A percentile compares a stretch with the other conserved stretches of the same genome.
Evolutionary conservation across 2,113 vertebrate genomes (phyloP).

Genomic region (Empidonax alnorum): DNA sequence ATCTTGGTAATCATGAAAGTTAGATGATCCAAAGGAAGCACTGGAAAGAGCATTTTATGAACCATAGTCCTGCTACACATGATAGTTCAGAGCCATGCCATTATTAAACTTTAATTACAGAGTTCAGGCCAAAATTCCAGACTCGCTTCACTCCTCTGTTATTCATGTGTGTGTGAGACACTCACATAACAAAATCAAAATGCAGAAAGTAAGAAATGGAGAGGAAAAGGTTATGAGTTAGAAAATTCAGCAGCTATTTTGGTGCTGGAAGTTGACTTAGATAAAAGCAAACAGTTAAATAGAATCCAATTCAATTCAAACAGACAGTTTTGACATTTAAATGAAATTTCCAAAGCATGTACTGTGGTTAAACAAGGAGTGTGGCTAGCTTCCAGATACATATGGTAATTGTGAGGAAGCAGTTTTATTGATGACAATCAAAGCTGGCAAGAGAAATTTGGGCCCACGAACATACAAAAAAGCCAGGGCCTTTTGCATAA

Average conservation of each 20-base stretch:
- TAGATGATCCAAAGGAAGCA: not conserved
- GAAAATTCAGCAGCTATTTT: constrained; percentile 11
- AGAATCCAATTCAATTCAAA: constrained; percentile 31
- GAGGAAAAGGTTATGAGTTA: constrained; percentile 42
- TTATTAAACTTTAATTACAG: not conserved
- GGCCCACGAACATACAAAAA: not conserved
- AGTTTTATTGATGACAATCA: constrained; percentile 51
- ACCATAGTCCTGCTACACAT: not conserved
- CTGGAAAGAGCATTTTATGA: not conserved
- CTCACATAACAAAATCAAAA: not conserved
- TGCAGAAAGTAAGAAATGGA: not conserved
- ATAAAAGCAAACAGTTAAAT: constrained; percentile 41
- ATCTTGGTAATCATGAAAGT: not conserved
- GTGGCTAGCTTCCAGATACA: constrained; percentile 57
- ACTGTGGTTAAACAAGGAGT: constrained; percentile 36
- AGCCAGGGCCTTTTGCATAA: not conserved
- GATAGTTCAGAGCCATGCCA: not conserved
- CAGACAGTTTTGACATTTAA: constrained; percentile 55
- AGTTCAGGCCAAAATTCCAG: not conserved
- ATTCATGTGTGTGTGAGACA: not conserved
- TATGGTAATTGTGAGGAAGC: constrained; percentile 19
- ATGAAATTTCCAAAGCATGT: constrained; percentile 42
- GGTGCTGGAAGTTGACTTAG: constrained; percentile 32
- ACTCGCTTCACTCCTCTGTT: accelerated
- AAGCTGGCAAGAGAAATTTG: constrained; percentile 36